Percentiles rank a stretch among this genome's conserved stretches.
These are phyloP conservation scores for Arremon aurantiirostris DNA, from an alignment of 2,797 vertebrate genomes.

Conservation along the genomic window DNA sequence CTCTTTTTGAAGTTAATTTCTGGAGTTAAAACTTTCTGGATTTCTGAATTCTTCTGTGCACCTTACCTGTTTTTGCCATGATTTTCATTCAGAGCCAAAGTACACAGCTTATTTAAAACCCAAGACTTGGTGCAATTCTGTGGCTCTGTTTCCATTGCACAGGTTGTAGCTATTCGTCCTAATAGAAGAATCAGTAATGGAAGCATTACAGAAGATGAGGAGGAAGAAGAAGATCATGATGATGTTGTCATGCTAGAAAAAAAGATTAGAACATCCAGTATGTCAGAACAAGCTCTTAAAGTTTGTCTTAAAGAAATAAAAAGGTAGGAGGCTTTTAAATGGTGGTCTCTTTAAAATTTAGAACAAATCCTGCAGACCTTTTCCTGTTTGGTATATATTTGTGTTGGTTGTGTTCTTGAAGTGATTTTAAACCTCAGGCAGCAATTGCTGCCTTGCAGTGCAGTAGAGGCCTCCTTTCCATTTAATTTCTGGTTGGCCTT, in stretches of 20 bases:
- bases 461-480: background rate
- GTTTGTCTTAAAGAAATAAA: conserved; percentile 95
- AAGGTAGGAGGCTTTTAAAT: conserved; percentile 73
- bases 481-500: background rate
- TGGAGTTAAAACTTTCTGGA: background rate
- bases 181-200: conserved; percentile 76
- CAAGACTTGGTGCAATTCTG: background rate
- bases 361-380: background rate
- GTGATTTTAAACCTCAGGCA: background rate
- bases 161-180: conserved; percentile 84
- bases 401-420: background rate
- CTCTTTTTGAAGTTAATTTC: background rate
- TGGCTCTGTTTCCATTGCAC: background rate
- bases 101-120: background rate
- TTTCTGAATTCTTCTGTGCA: background rate
- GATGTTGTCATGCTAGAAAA: conserved; percentile 86
- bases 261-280: conserved; percentile 86
- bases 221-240: conserved; percentile 90
- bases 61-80: background rate
- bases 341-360: background rate
- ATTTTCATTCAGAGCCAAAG: background rate
- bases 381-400: background rate
- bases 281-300: conserved; percentile 89
- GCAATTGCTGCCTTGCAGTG: background rate
- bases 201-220: conserved; percentile 83